phyloP scores from a whole-genome alignment of 2,113 vertebrate species.

The Plotosus lineatus region DNA sequence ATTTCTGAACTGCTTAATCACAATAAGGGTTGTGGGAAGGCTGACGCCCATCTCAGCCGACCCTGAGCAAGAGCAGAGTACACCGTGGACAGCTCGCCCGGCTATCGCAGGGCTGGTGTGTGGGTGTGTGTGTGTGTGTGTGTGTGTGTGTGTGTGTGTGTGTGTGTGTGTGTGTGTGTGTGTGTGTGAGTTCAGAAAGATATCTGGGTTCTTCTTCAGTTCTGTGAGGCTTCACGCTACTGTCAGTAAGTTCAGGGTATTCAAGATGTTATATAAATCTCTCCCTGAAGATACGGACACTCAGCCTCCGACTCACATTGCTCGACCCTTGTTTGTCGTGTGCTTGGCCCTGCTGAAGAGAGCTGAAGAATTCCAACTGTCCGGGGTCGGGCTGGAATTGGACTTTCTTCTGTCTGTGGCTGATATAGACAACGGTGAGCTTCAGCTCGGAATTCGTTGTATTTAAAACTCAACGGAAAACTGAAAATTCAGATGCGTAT shows the following conservation, averaged over 20 bases:
- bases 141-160: constrained; percentile 12
- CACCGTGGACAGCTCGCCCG: too few species aligned
- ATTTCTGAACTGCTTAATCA: too few species aligned
- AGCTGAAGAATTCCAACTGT: constrained; percentile 3
- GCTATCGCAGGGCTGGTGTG: too few species aligned
- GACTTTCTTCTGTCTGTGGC: constrained; percentile 12
- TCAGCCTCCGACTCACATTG: constrained; percentile 24
- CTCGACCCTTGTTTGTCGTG: constrained; percentile 37
- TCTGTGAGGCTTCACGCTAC: constrained; percentile 28
- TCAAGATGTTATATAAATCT: constrained; percentile 48
- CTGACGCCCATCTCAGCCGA: too few species aligned
- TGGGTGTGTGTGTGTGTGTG: neutral
- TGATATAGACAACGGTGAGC: constrained; percentile 2
- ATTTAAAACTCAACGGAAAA: neutral
- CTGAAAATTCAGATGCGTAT: neutral
- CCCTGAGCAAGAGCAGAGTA: too few species aligned
- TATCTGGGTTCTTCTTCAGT: constrained; percentile 29
- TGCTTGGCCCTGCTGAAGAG: constrained; percentile 27
- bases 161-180: constrained; percentile 4
- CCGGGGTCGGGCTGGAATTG: neutral
- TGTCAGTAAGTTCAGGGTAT: constrained; percentile 52
- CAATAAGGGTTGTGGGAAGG: too few species aligned
- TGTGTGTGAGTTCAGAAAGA: constrained; percentile 12
- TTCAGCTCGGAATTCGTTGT: constrained; percentile 6
- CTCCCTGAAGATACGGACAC: constrained; percentile 24